phyloP scores from a whole-genome alignment of 2,888 invertebrate genomes.

The Bembecia ichneumoniformis region DNA sequence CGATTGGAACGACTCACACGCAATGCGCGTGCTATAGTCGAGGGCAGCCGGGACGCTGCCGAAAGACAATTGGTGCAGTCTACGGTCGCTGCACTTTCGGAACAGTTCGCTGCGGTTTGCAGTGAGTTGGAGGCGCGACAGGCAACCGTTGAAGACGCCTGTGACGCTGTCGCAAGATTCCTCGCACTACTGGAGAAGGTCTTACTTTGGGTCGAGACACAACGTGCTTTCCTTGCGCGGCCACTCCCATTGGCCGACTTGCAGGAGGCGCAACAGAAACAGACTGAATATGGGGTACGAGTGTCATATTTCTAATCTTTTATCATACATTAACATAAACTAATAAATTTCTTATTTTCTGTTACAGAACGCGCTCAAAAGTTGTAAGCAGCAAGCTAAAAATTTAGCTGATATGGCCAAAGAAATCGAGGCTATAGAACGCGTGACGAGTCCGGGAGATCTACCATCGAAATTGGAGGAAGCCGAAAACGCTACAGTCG shows the following conservation, averaged over 20 bases:
- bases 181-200: conserved; percentile 85
- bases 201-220: conserved; percentile 87
- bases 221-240: conserved; percentile 83
- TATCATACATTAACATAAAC: neutral
- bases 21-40: conserved; percentile 84
- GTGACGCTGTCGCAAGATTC: conserved; percentile 92
- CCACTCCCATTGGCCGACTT: conserved; percentile 84
- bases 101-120: conserved; percentile 84
- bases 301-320: neutral
- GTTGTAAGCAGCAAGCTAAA: conserved; percentile 89
- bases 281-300: conserved; percentile 87
- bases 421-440: conserved; percentile 87
- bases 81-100: conserved; percentile 81
- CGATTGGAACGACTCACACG: conserved; percentile 83
- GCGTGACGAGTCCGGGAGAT: conserved; percentile 87
- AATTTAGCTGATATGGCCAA: conserved; percentile 93
- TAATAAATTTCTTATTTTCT: conserved; percentile 9
- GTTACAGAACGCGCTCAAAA: conserved; percentile 86
- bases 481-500: conserved; percentile 88
- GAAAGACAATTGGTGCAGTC: conserved; percentile 83
- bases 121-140: conserved; percentile 87
- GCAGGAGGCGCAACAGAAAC: conserved; percentile 85
- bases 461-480: conserved; percentile 88
- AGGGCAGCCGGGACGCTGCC: conserved; percentile 82
- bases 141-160: conserved; percentile 86